A percentile compares a stretch with the other conserved stretches of the same genome.
Conservation (phyloP, 1,140 invertebrate species). For the Diachasmimorpha longicaudata region DNA sequence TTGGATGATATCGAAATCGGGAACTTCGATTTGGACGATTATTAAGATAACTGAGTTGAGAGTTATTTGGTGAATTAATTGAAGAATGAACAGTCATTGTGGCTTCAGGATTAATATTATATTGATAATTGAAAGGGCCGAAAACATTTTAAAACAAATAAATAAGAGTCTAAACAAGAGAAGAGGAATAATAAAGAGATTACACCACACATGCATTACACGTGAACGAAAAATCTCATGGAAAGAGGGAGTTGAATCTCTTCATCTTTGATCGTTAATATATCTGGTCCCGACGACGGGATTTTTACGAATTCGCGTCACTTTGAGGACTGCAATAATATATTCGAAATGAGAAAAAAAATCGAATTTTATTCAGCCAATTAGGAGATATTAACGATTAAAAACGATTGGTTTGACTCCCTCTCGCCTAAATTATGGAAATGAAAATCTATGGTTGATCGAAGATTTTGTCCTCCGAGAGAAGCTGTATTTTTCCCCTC, state of each 20-base stretch:
- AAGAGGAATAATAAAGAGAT: constrained; percentile 24
- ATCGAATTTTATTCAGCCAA: too few species aligned
- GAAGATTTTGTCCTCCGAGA: neutral
- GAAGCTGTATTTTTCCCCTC: neutral
- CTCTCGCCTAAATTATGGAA: neutral
- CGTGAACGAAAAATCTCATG: neutral
- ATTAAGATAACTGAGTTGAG: constrained; percentile 66
- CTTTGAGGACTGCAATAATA: too few species aligned
- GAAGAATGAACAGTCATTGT: constrained; percentile 6
- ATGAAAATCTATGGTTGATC: neutral
- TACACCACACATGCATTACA: neutral
- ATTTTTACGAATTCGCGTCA: too few species aligned
- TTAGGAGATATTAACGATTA: too few species aligned
- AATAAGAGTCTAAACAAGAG: neutral
- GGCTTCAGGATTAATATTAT: neutral
- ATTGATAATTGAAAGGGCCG: constrained; percentile 13
- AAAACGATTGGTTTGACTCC: too few species aligned
- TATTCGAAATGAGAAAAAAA: too few species aligned
- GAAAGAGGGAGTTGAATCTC: too few species aligned
- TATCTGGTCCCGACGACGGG: too few species aligned
- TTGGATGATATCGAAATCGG: constrained; percentile 84
- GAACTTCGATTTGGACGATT: constrained; percentile 92
- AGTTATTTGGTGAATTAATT: constrained; percentile 10
- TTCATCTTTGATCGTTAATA: too few species aligned
- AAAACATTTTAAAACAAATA: neutral